Evolutionary conservation across 2,113 vertebrate species (phyloP), one percentile per base, ranked within the genome.

Genomic region (Buteo buteo): DNA sequence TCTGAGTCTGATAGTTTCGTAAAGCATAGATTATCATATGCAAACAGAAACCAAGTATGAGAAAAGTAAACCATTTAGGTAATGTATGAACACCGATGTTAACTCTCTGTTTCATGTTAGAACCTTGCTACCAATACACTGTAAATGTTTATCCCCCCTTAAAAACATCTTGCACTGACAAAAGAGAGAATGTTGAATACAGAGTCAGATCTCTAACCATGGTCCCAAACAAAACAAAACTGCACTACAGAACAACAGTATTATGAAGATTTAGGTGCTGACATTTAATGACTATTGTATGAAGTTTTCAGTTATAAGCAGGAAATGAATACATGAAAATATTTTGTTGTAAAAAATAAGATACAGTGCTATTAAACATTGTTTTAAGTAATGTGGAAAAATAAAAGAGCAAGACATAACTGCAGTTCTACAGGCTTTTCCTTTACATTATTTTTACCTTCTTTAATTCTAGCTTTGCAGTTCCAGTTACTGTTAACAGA

Each of bases 321-420:
- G 54, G 42, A 96, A 94, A 89, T 50, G 8, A 95, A 92, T 38
- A 92, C 32, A 57, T 93, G 64, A 93, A 91, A 96, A 88, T 93
- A 95, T 88, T 94, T 96, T 95, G 45, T 96, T 97, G 87, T 95
- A 93, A 96, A 97, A 96, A 93, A 71, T 54, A 89, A 94, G 62
- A 95, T 61, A 90, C 50, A 97, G 70, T 88, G 74, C 80, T 96
- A 93, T 90, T 96, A 91, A 83, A 92, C 74, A 86, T 86, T 91
- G 84, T 90, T 90, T 96, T 90, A 93, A 90, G 59, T 95, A 96
- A 95, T 8, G 44, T 87, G 80, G 54, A 97, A 84, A 96, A 97
- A 97, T 91, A 96, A 97, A 97, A 90, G 42, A 87, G 21, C 28
- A 94, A 95, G 94, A 85, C 34, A 25, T 54, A 85, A 96, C 50